These are phyloP conservation scores for Mormyrus proboscirostris DNA, from an alignment of 2,797 vertebrate genomes.

Conservation along the genomic window DNA sequence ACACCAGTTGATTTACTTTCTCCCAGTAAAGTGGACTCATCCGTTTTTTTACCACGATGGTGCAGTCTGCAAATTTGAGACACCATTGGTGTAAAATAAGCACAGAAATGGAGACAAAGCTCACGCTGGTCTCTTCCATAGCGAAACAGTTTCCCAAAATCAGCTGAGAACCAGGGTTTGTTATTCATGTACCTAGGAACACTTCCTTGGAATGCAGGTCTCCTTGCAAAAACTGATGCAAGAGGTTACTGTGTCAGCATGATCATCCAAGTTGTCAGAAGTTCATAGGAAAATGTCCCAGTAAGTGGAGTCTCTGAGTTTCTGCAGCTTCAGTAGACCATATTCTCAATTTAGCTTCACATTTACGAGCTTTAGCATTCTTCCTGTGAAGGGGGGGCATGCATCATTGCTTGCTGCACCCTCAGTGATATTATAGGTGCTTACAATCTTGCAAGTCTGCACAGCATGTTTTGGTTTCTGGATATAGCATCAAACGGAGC, in stretches of 20 bases:
- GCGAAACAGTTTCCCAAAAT: background rate
- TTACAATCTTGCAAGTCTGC: background rate
- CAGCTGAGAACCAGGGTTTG: background rate
- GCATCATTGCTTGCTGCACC: background rate
- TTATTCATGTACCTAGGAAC: background rate
- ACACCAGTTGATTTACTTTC: background rate
- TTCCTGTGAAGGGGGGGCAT: background rate
- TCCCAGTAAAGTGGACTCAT: background rate
- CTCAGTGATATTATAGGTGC: background rate
- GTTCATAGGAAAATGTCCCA: background rate
- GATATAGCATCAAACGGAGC: background rate
- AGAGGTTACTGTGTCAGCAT: background rate
- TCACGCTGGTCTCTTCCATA: background rate
- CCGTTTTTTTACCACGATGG: background rate
- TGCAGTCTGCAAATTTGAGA: background rate
- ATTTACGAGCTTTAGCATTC: background rate
- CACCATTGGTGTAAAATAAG: background rate
- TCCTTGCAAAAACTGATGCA: background rate
- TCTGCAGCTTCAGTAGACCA: background rate
- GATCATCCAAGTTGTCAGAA: background rate
- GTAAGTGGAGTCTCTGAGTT: background rate
- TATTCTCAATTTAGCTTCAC: background rate
- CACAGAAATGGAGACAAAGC: background rate
- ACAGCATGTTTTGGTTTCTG: background rate
- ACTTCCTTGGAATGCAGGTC: background rate